phyloP scores from a whole-genome alignment of 2,113 vertebrate species.

The Eonycteris spelaea region DNA sequence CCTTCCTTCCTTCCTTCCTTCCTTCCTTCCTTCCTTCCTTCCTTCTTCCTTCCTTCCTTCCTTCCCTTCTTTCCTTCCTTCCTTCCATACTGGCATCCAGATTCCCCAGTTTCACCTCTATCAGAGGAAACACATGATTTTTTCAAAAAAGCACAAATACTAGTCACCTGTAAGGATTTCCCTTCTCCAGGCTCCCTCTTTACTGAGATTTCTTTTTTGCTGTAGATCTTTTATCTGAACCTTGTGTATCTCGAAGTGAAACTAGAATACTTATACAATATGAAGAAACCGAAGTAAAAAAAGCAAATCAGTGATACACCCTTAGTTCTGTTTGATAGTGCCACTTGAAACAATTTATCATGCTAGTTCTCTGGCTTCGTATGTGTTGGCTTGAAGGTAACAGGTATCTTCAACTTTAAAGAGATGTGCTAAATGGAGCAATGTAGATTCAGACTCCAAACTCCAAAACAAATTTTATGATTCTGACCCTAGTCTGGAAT shows the following conservation, averaged over 20 bases:
- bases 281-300: not conserved
- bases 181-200: accelerated
- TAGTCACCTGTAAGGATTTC: not conserved
- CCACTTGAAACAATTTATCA: not conserved
- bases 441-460: not conserved
- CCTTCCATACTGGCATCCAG: not conserved
- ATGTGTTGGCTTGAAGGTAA: not conserved
- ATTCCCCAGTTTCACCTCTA: not conserved
- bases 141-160: not conserved
- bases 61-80: not conserved
- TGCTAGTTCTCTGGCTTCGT: not conserved
- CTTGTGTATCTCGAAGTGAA: not conserved
- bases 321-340: not conserved
- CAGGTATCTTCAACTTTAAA: not conserved
- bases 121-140: not conserved
- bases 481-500: not conserved
- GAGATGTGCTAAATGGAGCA: not conserved
- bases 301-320: not conserved
- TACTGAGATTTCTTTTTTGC: not conserved
- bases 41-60: not conserved
- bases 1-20: not conserved
- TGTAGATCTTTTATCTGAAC: not conserved
- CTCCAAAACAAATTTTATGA: not conserved
- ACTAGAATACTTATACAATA: not conserved
- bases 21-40: too few species aligned